A percentile compares a stretch with the other conserved stretches of the same genome.
Conservation (phyloP, 2,113 vertebrate species). For the Zosterops japonicus region DNA sequence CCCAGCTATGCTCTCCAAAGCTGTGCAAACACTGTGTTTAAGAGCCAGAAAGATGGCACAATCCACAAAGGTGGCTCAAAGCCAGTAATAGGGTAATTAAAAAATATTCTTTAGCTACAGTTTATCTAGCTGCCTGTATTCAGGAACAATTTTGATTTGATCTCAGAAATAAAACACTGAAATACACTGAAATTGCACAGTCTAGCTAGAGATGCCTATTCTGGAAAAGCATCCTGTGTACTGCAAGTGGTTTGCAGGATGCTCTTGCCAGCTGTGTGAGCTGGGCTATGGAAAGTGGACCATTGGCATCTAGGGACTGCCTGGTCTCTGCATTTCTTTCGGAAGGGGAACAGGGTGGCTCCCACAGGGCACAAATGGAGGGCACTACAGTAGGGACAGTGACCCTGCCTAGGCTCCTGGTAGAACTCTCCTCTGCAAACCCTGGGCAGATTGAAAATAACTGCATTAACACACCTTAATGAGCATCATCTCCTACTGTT, state of each 20-base stretch:
- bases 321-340: neutral
- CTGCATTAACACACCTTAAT: neutral
- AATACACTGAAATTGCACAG: neutral
- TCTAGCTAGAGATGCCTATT: neutral
- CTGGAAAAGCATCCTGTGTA: neutral
- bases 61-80: neutral
- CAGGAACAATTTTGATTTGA: neutral
- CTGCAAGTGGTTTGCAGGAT: neutral
- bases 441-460: neutral
- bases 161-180: neutral
- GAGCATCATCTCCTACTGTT: neutral
- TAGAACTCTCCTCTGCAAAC: neutral
- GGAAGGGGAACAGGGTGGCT: neutral
- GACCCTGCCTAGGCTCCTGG: neutral
- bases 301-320: neutral
- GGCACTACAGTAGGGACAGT: neutral
- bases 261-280: neutral
- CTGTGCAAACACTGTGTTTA: neutral
- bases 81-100: neutral
- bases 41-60: neutral
- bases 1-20: neutral
- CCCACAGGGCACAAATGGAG: accelerated
- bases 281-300: neutral
- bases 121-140: neutral
- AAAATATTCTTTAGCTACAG: neutral